Evolutionary conservation across 2,888 invertebrate genomes (phyloP).

Genomic region (Steromphala cineraria): DNA sequence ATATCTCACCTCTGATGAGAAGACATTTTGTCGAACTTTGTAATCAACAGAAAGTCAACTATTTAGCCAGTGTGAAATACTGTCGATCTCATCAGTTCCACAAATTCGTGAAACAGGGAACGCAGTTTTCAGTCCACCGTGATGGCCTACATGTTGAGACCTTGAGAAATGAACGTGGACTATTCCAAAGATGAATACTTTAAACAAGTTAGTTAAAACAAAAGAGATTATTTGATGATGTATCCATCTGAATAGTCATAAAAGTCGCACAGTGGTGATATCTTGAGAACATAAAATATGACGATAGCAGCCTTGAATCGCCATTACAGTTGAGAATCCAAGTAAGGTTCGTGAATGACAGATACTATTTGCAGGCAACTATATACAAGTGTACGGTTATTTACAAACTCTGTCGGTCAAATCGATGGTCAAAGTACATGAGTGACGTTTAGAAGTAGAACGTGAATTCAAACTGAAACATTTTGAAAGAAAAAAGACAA

Average conservation of each 20-base stretch:
- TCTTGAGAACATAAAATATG: slow-evolving; percentile 1
- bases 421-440: too few relatives aligned
- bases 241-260: slow-evolving; percentile 1
- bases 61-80: neutral
- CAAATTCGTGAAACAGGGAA: slow-evolving; percentile 10
- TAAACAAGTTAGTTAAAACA: neutral
- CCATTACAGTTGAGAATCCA: slow-evolving; percentile 21
- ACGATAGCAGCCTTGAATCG: slow-evolving; percentile 5
- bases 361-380: neutral
- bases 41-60: neutral
- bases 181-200: neutral
- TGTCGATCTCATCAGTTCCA: slow-evolving; percentile 18
- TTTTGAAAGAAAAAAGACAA: too few relatives aligned
- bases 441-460: too few relatives aligned
- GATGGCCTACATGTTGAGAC: slow-evolving; percentile 17
- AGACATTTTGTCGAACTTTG: slow-evolving; percentile 19
- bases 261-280: neutral
- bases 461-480: too few relatives aligned
- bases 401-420: too few relatives aligned
- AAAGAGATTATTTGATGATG: neutral
- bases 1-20: slow-evolving; percentile 22
- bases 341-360: slow-evolving; percentile 18
- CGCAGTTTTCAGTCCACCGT: neutral
- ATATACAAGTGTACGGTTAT: too few relatives aligned
- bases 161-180: neutral